Percentiles rank a stretch among this genome's conserved stretches.
phyloP scores from a whole-genome alignment of 2,797 vertebrate species.

The Apogon hyalosoma region DNA sequence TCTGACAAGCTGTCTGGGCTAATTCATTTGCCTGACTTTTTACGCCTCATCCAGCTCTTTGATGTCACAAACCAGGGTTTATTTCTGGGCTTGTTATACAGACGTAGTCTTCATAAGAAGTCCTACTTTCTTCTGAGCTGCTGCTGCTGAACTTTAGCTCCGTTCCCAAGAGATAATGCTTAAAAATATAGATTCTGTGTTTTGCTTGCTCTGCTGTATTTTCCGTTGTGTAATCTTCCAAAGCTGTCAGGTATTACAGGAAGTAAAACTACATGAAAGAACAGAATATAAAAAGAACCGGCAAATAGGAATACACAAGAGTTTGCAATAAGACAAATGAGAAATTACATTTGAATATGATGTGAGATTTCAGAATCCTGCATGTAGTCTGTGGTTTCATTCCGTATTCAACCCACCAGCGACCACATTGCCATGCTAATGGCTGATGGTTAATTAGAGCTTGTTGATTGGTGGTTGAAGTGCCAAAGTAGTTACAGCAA shows the following conservation, averaged over 20 bases:
- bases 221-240: conserved; percentile 31
- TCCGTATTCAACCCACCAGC: background rate
- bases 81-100: conserved; percentile 61
- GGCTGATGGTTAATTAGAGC: conserved; percentile 14
- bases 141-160: conserved; percentile 42
- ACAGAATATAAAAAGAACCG: background rate
- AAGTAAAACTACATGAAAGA: conserved; percentile 43
- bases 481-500: conserved; percentile 18
- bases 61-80: conserved; percentile 61
- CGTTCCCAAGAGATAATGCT: conserved; percentile 38
- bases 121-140: conserved; percentile 47
- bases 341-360: background rate
- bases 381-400: background rate
- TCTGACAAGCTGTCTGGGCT: conserved; percentile 55
- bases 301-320: background rate
- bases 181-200: conserved; percentile 52
- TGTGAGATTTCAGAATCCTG: background rate
- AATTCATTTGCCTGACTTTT: conserved; percentile 65
- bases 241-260: conserved; percentile 31
- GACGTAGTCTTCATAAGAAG: conserved; percentile 34
- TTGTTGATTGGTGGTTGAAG: conserved; percentile 8
- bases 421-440: background rate
- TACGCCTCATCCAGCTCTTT: conserved; percentile 57
- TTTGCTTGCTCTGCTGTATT: conserved; percentile 34
- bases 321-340: background rate